Base-by-base conservation (phyloP, 2,113 vertebrate species). In the Myodes glareolus region DNA sequence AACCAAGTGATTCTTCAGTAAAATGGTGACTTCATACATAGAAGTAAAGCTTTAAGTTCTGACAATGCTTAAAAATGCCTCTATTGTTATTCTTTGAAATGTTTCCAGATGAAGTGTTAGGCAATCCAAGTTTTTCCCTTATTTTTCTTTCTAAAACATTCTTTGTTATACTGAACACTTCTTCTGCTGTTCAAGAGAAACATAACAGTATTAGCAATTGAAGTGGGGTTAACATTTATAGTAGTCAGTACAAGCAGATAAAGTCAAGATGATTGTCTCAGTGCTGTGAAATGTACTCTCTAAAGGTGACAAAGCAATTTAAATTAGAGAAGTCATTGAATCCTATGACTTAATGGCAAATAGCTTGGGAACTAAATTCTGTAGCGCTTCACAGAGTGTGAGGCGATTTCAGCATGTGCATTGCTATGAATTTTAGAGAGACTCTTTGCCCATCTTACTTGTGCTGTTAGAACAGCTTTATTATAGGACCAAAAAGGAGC, bases 201-300 rank as follows among this genome's bases (percentile, higher is more conserved):
- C 90, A 55, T 95, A 94, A 52, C 82, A 82, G 45, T 78, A 90
- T 90, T 96, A 77, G n/a, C 17, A 91, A 84, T 25, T 93, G n/a
- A 96, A 95, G 61, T 52, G 61, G 45, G 94, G 93, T 96, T 95
- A 96, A 61, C 73, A 82, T 91, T 50, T 91, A 42, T 78, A 86
- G 42, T 73, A 90, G 17, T 45, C 33, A 75, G 13, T 67, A 65
- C 87, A 94, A 96, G 67, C 55, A 94, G 75, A 75, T 61, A 63
- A 93, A 77, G 2, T 89, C 23, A 27, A 91, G n/a, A 6, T 94
- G 90, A 94, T 47, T 96, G 78, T 88, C 36, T 63, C 84, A 94
- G 67, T 94, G 67, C 67, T 90, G 87, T 95, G 52, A 87, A 95
- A 95, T 84, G 90, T 27, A 63, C 73, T 94, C 87, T 36, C 50